These are phyloP conservation scores for Genyomyrus donnyi DNA, from an alignment of 2,113 vertebrate species.

Conservation along the genomic window DNA sequence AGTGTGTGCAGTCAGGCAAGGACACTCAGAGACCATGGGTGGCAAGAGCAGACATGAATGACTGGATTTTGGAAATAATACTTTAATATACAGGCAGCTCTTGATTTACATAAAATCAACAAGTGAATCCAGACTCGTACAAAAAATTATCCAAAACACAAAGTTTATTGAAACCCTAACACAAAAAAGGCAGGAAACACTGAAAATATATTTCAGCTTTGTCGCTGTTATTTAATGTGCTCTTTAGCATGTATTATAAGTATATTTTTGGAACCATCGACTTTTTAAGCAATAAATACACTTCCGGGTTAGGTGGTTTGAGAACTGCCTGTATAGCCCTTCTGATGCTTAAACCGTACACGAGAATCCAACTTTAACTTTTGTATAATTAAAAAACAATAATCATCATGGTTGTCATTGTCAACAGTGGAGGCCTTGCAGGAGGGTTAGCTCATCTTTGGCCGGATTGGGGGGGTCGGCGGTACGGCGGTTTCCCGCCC, in stretches of 20 bases:
- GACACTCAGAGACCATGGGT: neutral
- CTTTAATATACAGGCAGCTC: neutral
- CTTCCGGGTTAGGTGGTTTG: slow-evolving; percentile 35
- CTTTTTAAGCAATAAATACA: slow-evolving; percentile 65
- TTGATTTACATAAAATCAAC: neutral
- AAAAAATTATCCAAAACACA: neutral
- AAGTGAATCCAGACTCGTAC: too few species aligned
- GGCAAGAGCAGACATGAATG: neutral
- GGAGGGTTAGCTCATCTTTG: neutral
- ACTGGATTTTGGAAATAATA: neutral
- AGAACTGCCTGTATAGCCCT: neutral
- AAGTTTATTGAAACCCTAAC: neutral
- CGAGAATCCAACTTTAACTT: neutral
- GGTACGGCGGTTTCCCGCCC: slow-evolving; percentile 6
- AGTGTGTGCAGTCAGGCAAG: neutral
- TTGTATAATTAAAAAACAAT: neutral
- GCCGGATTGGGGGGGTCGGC: neutral
- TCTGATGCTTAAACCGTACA: neutral
- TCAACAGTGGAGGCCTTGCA: neutral
- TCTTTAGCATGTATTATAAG: neutral
- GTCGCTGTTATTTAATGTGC: neutral
- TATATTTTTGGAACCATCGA: slow-evolving; percentile 28
- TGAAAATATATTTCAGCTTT: neutral
- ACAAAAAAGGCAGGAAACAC: neutral
- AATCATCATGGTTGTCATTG: neutral